Evolutionary conservation across 2,888 invertebrate species (phyloP).

Genomic region (Hipparchia sbordonii): DNA sequence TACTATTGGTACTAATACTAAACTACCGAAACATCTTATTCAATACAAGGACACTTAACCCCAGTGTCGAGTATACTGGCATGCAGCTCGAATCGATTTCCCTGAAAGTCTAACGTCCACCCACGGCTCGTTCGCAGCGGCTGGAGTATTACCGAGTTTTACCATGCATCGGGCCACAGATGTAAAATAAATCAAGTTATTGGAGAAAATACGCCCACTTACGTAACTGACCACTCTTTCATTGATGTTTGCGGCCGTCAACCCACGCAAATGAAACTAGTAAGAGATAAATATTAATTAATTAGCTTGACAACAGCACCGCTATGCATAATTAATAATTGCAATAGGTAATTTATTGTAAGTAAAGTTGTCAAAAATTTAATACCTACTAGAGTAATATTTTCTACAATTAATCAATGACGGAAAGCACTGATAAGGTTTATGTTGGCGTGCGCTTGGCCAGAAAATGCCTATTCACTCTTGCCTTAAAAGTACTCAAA

Average conservation of each 20-base stretch:
- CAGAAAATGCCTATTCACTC: too few species aligned
- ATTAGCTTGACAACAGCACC: slow-evolving; percentile 25
- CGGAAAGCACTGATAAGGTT: too few species aligned
- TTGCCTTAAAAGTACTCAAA: too few species aligned
- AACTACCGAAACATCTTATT: slow-evolving; percentile 53
- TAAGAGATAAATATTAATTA: slow-evolving; percentile 14
- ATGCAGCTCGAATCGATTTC: slow-evolving; percentile 67
- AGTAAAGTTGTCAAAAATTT: slow-evolving; percentile 8
- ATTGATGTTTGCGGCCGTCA: slow-evolving; percentile 26
- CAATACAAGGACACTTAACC: slow-evolving; percentile 69
- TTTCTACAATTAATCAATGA: not conserved
- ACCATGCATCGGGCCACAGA: slow-evolving; percentile 49
- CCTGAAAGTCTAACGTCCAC: slow-evolving; percentile 68
- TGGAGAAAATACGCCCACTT: slow-evolving; percentile 42
- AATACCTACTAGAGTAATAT: not conserved
- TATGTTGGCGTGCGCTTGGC: too few species aligned
- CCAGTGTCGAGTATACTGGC: slow-evolving; percentile 65
- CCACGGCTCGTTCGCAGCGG: slow-evolving; percentile 52
- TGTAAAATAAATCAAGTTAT: slow-evolving; percentile 50
- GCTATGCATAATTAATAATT: slow-evolving; percentile 24
- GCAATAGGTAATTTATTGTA: slow-evolving; percentile 3
- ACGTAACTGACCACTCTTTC: slow-evolving; percentile 36
- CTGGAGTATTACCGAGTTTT: slow-evolving; percentile 45
- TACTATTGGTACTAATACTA: slow-evolving; percentile 19
- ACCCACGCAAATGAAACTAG: slow-evolving; percentile 29